Percentiles rank a stretch among this genome's conserved stretches.
Conservation (phyloP, 2,113 vertebrate species). For the Epinephelus cyanopodus region DNA sequence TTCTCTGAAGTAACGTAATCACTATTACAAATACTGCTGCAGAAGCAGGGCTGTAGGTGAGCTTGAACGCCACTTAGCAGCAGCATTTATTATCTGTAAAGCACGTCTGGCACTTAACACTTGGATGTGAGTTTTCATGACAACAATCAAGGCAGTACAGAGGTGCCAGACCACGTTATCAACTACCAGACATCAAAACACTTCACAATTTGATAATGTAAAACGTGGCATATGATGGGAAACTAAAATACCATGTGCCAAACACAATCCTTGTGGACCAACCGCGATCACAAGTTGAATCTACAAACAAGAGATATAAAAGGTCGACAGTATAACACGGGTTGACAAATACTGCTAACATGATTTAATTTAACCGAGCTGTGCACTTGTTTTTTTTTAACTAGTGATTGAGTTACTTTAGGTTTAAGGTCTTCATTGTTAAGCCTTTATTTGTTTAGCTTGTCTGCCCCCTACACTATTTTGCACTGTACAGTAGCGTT, state of each 20-base stretch:
- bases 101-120: constrained; percentile 12
- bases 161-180: not conserved
- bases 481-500: not conserved
- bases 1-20: not conserved
- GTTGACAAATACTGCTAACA: not conserved
- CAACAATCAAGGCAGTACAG: not conserved
- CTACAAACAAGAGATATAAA: not conserved
- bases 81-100: constrained; percentile 4
- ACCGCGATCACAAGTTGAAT: not conserved
- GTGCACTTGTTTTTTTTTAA: not conserved
- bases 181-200: not conserved
- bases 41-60: too few species aligned
- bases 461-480: not conserved
- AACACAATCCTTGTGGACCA: not conserved
- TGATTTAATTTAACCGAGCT: not conserved
- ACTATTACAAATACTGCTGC: not conserved
- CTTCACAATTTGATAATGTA: not conserved
- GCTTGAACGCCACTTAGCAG: constrained; percentile 8
- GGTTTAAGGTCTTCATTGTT: not conserved
- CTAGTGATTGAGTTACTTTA: not conserved
- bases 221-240: not conserved
- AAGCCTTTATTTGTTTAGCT: not conserved
- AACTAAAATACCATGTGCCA: not conserved
- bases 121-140: not conserved
- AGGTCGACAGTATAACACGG: not conserved